phyloP scores from a whole-genome alignment of 1,140 invertebrate genomes.

The Drepana arcuata region DNA sequence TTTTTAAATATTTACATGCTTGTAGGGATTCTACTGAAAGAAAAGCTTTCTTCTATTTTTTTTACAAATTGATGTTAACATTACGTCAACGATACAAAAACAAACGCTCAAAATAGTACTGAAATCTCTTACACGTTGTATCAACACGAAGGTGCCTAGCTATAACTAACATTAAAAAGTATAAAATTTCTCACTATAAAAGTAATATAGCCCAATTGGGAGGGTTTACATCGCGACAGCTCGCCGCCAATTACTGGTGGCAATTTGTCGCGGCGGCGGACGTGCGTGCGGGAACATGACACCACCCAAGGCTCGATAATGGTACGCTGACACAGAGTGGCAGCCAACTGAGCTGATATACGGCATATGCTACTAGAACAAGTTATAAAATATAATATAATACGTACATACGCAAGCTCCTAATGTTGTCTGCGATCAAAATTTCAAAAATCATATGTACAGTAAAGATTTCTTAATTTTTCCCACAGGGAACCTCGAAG shows the following conservation, averaged over 20 bases:
- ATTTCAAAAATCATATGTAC: conserved; percentile 1
- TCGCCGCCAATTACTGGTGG: conserved; percentile 17
- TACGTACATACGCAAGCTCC: background rate
- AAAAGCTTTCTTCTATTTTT: no score
- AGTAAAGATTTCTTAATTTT: conserved; percentile 8
- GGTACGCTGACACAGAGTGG: conserved; percentile 3
- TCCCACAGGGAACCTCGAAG: no score
- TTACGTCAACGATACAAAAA: no score
- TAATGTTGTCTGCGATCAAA: background rate
- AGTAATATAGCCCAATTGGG: conserved; percentile 13
- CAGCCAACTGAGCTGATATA: background rate
- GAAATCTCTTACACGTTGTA: no score
- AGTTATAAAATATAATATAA: background rate
- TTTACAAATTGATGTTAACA: no score
- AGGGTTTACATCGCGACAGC: conserved; percentile 13
- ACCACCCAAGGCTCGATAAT: conserved; percentile 3
- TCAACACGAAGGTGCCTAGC: no score
- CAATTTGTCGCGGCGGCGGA: conserved; percentile 20
- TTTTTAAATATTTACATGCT: no score
- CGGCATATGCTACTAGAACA: background rate
- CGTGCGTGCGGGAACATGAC: conserved; percentile 9
- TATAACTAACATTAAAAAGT: no score
- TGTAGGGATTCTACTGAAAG: no score
- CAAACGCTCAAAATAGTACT: no score
- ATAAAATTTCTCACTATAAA: conserved; percentile 13